Base-by-base conservation (phyloP, 2,113 vertebrate genomes). In the Hippopotamus amphibius region DNA sequence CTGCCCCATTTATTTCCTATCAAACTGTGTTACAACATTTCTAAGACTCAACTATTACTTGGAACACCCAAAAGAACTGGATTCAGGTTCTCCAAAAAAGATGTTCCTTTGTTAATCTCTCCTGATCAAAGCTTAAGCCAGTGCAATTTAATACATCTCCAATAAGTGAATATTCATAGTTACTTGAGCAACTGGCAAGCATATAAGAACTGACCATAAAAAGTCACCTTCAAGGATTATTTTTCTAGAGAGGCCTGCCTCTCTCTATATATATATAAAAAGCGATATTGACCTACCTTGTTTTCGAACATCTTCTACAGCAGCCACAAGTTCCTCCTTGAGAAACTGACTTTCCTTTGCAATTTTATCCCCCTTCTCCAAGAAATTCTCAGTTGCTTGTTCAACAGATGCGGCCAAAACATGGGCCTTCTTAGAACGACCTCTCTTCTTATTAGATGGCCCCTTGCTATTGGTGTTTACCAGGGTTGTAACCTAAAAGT, bases 341-440 rank as follows among this genome's bases (percentile, higher is more conserved):
- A 99, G 99, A 98, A 99, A 99, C 97, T 99, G 99, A 96, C 99
- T 99, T 98, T 99, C 99, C 95, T 99, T 99, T 0, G 99, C 99
- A 97, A 99, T 99, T 98, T 99, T 99, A 96, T 99, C 99, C 85
- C 99, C 99, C 95, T 99, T 99, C 30, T 99, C 99, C 98, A 99
- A 98, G 96, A 99, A 99, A 98, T 99, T 99, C 98, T 99, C 99
- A n/a, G 99, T 99, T 90, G 99, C 99, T 92, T 99, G 99, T 98
- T 99, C 99, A 94, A 99, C 99, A 2, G 99, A 99, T 37, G 99
- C 99, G 80, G 99, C 99, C 99, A 99, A 98, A 92, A 99, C 99
- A 98, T 99, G 99, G 3, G 99, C 99, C 98, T 99, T 99, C 98
- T 99, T 99, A 90, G 99, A 99, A 97, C 99, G 99, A 2, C 99